Conservation (phyloP, 2,888 invertebrate species). For the Scaptomyza polygonia region DNA sequence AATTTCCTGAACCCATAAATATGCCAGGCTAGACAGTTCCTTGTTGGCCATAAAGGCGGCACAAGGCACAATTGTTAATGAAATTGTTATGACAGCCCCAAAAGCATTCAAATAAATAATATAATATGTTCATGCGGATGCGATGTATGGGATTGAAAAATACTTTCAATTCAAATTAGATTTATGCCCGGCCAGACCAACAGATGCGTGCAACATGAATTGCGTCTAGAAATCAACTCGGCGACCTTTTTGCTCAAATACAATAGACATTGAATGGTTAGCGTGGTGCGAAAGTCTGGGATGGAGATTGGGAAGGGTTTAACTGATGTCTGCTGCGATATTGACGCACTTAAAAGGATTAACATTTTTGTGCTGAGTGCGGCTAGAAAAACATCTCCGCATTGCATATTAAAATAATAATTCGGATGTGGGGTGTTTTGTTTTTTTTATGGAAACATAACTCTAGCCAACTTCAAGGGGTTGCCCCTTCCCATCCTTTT, state of each 20-base stretch:
- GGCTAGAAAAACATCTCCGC: slow-evolving; percentile 32
- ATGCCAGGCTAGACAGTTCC: slow-evolving; percentile 39
- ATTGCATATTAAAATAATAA: slow-evolving; percentile 66
- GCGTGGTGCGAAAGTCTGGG: slow-evolving; percentile 4
- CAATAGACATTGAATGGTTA: slow-evolving; percentile 66
- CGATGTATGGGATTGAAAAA: slow-evolving; percentile 41
- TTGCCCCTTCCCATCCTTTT: neutral
- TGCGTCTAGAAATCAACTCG: slow-evolving; percentile 42
- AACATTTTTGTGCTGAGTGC: slow-evolving; percentile 70
- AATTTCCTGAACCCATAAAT: slow-evolving; percentile 68
- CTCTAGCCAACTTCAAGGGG: slow-evolving; percentile 34
- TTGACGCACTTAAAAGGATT: slow-evolving; percentile 77
- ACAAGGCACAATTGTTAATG: slow-evolving; percentile 56
- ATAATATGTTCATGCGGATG: neutral
- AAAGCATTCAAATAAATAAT: slow-evolving; percentile 13
- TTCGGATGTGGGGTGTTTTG: no score
- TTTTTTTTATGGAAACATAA: slow-evolving; percentile 36
- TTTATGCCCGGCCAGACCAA: slow-evolving; percentile 56
- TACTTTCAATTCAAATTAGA: slow-evolving; percentile 62
- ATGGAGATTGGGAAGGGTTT: slow-evolving; percentile 5
- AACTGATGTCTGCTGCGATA: slow-evolving; percentile 56
- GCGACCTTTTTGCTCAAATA: slow-evolving; percentile 50
- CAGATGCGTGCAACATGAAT: slow-evolving; percentile 57
- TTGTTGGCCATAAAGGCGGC: slow-evolving; percentile 35
- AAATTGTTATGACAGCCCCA: slow-evolving; percentile 70